phyloP scores from a whole-genome alignment of 2,888 invertebrate genomes.

The Chironomus tentans region DNA sequence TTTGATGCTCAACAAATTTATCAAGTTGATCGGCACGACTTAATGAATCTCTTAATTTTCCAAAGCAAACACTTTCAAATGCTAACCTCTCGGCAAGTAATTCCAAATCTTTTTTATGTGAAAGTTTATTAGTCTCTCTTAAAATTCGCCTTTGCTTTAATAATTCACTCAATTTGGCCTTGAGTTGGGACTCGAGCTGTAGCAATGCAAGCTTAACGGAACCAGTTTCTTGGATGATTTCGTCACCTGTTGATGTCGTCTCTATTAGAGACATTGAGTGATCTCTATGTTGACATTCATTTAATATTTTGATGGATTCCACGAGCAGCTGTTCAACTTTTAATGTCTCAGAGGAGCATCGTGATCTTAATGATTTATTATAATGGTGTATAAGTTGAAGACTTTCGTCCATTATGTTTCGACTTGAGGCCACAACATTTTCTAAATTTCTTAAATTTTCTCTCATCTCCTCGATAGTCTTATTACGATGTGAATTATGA shows the following conservation, averaged over 20 bases:
- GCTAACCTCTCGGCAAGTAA: slow-evolving; percentile 71
- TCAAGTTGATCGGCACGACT: slow-evolving; percentile 49
- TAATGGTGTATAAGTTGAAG: slow-evolving; percentile 52
- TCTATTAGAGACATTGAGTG: background rate
- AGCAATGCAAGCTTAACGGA: slow-evolving; percentile 52
- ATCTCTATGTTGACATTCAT: slow-evolving; percentile 14
- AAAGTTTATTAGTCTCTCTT: slow-evolving; percentile 57
- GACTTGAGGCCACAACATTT: slow-evolving; percentile 52
- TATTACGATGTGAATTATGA: slow-evolving; percentile 38
- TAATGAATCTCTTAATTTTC: slow-evolving; percentile 58
- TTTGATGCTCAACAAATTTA: slow-evolving; percentile 51
- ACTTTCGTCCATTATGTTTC: slow-evolving; percentile 59
- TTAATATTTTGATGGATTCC: slow-evolving; percentile 2
- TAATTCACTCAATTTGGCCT: slow-evolving; percentile 59
- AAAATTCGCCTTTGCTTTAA: slow-evolving; percentile 57
- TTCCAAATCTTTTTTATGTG: slow-evolving; percentile 57
- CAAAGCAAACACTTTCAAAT: slow-evolving; percentile 65
- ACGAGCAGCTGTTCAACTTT: slow-evolving; percentile 14
- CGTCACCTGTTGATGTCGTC: slow-evolving; percentile 8
- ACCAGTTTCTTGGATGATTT: slow-evolving; percentile 36
- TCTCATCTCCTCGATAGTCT: slow-evolving; percentile 43
- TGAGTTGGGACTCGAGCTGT: slow-evolving; percentile 57
- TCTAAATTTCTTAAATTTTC: slow-evolving; percentile 53
- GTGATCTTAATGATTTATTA: slow-evolving; percentile 52
- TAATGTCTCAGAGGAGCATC: slow-evolving; percentile 32